Conservation (phyloP, 2,888 invertebrate genomes). For the Neocrepidodera transversa region DNA sequence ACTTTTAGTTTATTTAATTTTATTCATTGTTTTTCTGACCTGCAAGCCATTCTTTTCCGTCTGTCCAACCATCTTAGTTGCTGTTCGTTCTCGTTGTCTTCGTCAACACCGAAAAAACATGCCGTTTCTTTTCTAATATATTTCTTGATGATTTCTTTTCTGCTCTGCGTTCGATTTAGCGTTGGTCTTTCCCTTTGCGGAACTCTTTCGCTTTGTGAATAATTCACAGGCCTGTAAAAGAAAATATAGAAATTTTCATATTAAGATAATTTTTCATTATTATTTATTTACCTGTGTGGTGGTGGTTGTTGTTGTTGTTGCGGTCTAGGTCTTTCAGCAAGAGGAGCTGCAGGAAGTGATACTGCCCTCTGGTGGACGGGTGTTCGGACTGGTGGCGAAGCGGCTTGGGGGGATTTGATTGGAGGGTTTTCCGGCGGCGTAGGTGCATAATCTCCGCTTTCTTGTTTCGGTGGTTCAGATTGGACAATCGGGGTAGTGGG, state of each 20-base stretch:
- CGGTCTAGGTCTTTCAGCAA: conserved; percentile 45
- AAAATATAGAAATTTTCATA: not conserved
- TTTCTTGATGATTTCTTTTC: conserved; percentile 63
- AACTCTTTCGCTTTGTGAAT: conserved; percentile 57
- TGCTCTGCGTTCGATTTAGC: conserved; percentile 58
- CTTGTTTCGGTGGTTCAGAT: conserved; percentile 28
- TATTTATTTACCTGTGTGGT: not conserved
- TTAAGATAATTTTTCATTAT: too few relatives aligned
- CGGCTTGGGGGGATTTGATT: conserved; percentile 24
- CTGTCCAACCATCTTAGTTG: conserved; percentile 78
- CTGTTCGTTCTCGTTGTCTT: conserved; percentile 73
- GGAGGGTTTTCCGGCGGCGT: conserved; percentile 20
- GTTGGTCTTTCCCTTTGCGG: conserved; percentile 55
- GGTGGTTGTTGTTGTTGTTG: conserved; percentile 3
- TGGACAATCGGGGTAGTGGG: conserved; percentile 33
- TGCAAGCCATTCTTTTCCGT: conserved; percentile 77
- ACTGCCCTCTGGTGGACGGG: conserved; percentile 51
- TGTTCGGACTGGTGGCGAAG: conserved; percentile 32
- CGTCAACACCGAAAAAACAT: conserved; percentile 85
- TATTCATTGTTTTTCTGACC: conserved; percentile 66
- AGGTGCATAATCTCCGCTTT: conserved; percentile 27
- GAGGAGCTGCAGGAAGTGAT: conserved; percentile 48
- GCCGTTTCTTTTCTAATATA: conserved; percentile 82
- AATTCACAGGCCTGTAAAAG: conserved; percentile 46
- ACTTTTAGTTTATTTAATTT: too few relatives aligned